These are phyloP conservation scores for Tenualosa thibaudeaui DNA, from an alignment of 2,797 vertebrate genomes.

Conservation along the genomic window DNA sequence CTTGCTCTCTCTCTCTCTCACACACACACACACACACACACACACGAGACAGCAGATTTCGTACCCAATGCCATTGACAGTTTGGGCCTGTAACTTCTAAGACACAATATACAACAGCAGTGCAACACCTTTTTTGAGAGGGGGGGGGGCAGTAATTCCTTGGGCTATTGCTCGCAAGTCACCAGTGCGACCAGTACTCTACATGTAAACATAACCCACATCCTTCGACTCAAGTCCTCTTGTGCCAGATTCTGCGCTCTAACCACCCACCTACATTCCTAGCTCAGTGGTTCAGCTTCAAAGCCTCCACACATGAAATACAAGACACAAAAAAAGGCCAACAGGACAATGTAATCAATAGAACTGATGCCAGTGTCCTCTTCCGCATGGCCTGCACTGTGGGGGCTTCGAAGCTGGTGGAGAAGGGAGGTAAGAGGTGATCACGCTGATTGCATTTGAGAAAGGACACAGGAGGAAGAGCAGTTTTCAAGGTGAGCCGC, in stretches of 20 bases:
- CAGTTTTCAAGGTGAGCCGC: constrained; percentile 1
- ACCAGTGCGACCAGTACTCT: constrained; percentile 45
- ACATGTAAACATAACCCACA: constrained; percentile 68
- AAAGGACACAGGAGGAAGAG: not conserved
- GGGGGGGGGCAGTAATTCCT: constrained; percentile 58
- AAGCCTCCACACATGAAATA: not conserved
- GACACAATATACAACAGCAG: constrained; percentile 66
- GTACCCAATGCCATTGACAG: constrained; percentile 63
- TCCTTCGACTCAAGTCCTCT: constrained; percentile 44
- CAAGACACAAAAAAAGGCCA: constrained; percentile 30
- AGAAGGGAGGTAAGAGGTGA: not conserved
- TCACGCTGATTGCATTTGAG: constrained; percentile 53
- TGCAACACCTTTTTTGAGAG: constrained; percentile 61
- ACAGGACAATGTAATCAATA: constrained; percentile 52
- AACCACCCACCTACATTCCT: not conserved
- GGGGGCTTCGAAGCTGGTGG: constrained; percentile 31
- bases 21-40: not conserved
- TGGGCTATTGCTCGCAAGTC: constrained; percentile 54
- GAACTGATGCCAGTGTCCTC: constrained; percentile 51
- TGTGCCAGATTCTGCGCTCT: constrained; percentile 32
- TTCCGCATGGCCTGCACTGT: constrained; percentile 63
- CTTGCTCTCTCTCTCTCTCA: not conserved
- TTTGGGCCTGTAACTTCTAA: constrained; percentile 56
- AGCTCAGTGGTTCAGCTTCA: not conserved
- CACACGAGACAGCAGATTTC: constrained; percentile 62